phyloP scores from a whole-genome alignment of 2,113 vertebrate genomes.

The Campylomormyrus numenius region DNA sequence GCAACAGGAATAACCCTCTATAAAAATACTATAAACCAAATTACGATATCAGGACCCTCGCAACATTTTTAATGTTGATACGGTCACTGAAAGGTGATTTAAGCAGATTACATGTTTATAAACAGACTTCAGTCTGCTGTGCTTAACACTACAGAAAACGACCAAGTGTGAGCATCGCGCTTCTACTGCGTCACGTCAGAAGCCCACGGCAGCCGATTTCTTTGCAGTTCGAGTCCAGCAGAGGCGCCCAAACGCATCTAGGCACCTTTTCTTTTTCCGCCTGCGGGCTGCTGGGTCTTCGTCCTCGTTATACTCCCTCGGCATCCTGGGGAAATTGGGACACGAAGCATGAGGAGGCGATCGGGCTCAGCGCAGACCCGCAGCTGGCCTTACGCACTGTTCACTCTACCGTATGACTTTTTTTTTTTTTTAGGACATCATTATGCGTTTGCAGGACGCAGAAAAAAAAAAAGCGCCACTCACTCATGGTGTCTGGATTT shows the following conservation, averaged over 20 bases:
- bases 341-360: background rate
- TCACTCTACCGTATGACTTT: background rate
- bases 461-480: constrained; percentile 37
- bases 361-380: background rate
- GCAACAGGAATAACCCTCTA: background rate
- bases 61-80: background rate
- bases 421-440: background rate
- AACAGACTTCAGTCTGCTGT: background rate
- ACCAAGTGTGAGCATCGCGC: background rate
- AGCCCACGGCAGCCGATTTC: background rate
- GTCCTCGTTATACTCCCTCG: constrained; percentile 95
- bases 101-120: background rate
- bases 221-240: background rate
- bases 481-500: constrained; percentile 97
- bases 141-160: background rate
- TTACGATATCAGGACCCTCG: background rate
- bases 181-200: background rate
- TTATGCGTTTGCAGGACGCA: background rate
- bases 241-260: too few relatives aligned
- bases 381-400: background rate
- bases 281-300: constrained; percentile 95
- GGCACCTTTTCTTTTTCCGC: constrained; percentile 92
- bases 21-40: background rate
- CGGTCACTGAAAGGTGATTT: background rate
- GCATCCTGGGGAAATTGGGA: constrained; percentile 72